Evolutionary conservation across 2,797 vertebrate genomes (phyloP).

Genomic region (Myotis planiceps): DNA sequence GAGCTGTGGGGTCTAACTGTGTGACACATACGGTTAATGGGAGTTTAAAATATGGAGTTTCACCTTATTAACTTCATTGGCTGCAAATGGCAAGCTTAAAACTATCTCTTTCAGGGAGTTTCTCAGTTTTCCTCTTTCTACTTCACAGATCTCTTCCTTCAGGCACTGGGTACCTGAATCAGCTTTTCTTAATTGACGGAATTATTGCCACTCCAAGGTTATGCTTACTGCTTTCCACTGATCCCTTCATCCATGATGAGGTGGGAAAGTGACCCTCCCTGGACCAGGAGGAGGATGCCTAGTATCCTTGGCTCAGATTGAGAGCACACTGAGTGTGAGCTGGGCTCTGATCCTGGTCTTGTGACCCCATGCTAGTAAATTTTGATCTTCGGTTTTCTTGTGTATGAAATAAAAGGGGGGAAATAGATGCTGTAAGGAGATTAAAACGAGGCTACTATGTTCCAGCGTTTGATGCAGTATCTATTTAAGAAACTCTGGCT

Average conservation of each 20-base stretch:
- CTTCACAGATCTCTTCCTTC: slow-evolving; percentile 28
- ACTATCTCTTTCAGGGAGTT: background rate
- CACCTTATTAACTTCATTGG: slow-evolving; percentile 57
- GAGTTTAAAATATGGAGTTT: slow-evolving; percentile 58
- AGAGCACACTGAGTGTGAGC: background rate
- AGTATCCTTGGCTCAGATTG: background rate
- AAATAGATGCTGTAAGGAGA: background rate
- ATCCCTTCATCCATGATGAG: background rate
- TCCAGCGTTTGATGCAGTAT: background rate
- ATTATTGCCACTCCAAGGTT: background rate
- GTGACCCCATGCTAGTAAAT: background rate
- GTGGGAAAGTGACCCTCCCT: background rate
- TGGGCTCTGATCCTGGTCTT: background rate
- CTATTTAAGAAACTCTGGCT: background rate
- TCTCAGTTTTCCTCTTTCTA: slow-evolving; percentile 31
- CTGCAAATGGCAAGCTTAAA: slow-evolving; percentile 27
- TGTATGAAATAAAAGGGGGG: background rate
- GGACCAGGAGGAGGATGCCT: background rate
- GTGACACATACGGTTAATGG: slow-evolving; percentile 29
- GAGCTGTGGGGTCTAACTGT: background rate
- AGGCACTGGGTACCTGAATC: background rate
- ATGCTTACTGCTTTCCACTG: background rate
- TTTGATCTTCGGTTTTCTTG: background rate
- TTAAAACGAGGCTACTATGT: background rate
- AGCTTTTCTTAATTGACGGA: slow-evolving; percentile 52